Conservation (phyloP, 2,888 invertebrate species). For the Drymonia ruficornis region DNA sequence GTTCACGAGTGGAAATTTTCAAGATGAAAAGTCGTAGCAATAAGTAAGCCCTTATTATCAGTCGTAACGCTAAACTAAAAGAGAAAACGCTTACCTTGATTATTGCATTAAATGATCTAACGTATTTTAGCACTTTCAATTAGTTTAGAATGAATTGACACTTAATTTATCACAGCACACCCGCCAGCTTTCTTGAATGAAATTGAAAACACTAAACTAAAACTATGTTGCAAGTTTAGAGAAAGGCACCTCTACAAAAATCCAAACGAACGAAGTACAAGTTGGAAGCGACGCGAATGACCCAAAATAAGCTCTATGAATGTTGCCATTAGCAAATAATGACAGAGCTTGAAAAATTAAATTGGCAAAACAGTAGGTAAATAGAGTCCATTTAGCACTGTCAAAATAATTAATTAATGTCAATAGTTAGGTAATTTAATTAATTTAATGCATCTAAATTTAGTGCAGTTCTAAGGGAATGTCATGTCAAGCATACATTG, state of each 20-base stretch:
- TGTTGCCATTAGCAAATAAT: conserved; percentile 72
- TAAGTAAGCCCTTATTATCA: conserved; percentile 67
- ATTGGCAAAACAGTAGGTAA: neutral
- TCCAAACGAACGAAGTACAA: conserved; percentile 78
- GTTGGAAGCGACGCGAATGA: conserved; percentile 82
- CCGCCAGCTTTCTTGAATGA: conserved; percentile 82
- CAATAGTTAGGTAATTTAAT: no score
- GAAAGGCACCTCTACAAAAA: conserved; percentile 83
- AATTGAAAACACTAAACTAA: conserved; percentile 81
- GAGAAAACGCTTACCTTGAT: conserved; percentile 74
- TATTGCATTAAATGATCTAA: conserved; percentile 76
- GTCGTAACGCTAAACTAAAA: conserved; percentile 54
- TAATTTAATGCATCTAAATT: no score
- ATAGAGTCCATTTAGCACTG: no score
- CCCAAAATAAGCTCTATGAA: conserved; percentile 83
- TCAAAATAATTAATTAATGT: no score
- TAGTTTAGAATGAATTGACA: conserved; percentile 59
- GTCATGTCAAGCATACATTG: neutral
- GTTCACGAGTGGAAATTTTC: conserved; percentile 83
- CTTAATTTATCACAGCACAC: conserved; percentile 75
- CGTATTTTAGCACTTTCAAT: conserved; percentile 57
- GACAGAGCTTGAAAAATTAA: conserved; percentile 61
- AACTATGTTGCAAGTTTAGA: conserved; percentile 84
- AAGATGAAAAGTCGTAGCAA: conserved; percentile 82
- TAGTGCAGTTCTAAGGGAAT: neutral